Conservation (phyloP, 2,797 vertebrate genomes). For the Crypturellus tataupa region DNA sequence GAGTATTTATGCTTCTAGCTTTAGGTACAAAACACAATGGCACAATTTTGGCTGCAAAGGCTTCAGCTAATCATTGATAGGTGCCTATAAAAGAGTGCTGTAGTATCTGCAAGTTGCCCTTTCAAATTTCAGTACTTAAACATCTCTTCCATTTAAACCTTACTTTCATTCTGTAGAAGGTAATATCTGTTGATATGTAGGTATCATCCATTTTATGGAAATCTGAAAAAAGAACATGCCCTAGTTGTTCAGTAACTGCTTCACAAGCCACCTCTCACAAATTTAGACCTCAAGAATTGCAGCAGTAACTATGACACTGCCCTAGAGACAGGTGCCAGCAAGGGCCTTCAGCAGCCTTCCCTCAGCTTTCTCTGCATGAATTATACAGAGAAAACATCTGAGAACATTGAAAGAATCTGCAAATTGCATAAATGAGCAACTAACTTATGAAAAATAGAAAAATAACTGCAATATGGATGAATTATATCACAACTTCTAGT, state of each 20-base stretch:
- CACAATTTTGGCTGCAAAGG: slow-evolving; percentile 19
- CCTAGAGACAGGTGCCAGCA: background rate
- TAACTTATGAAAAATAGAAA: background rate
- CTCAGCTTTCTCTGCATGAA: background rate
- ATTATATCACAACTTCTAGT: background rate
- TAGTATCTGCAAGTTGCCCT: background rate
- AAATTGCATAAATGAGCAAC: background rate
- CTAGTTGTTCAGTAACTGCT: background rate
- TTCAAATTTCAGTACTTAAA: background rate
- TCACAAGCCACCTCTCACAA: background rate
- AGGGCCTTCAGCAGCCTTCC: background rate
- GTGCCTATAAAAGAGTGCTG: slow-evolving; percentile 17
- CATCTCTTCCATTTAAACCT: background rate
- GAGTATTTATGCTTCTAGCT: slow-evolving; percentile 44
- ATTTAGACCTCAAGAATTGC: background rate
- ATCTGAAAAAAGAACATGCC: background rate
- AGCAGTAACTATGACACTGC: background rate
- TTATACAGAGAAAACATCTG: background rate
- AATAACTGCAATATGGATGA: fast-evolving
- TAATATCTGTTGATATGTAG: background rate
- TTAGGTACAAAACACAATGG: slow-evolving; percentile 50
- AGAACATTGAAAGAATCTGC: background rate
- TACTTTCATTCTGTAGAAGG: background rate
- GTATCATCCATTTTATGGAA: background rate
- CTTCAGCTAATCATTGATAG: slow-evolving; percentile 56